phyloP scores from a whole-genome alignment of 2,888 invertebrate species.

The Seira sanloemensis region DNA sequence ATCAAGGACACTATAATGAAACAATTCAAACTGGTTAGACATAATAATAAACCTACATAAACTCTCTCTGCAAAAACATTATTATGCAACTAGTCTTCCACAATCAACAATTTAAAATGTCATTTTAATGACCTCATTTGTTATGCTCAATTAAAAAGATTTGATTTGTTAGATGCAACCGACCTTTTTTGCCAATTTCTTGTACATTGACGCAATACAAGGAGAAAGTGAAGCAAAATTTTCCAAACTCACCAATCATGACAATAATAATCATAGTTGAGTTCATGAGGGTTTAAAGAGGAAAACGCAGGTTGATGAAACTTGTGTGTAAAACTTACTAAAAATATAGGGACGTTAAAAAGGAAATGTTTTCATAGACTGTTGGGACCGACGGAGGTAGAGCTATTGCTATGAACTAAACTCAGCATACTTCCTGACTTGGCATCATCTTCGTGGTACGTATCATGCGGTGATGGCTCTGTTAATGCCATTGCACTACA shows the following conservation, averaged over 20 bases:
- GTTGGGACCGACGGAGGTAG: constrained; percentile 87
- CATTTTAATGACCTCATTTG: no score
- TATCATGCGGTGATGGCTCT: constrained; percentile 89
- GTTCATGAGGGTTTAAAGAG: neutral
- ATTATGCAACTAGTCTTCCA: no score
- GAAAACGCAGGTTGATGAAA: neutral
- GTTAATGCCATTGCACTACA: constrained; percentile 92
- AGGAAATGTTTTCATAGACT: constrained; percentile 71
- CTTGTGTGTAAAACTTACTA: neutral
- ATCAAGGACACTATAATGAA: no score
- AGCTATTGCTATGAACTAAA: constrained; percentile 96
- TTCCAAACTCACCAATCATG: no score
- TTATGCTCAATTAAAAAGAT: no score
- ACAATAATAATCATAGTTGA: no score
- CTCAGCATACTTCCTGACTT: constrained; percentile 94
- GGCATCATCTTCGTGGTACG: constrained; percentile 93
- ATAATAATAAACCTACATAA: no score
- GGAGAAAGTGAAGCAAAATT: neutral
- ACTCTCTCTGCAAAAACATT: no score
- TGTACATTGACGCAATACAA: neutral
- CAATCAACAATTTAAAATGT: no score
- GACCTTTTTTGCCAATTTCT: no score
- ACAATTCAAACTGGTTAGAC: no score
- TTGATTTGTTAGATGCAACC: no score
- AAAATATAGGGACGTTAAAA: neutral